A percentile compares a stretch with the other conserved stretches of the same genome.
These are phyloP conservation scores for Melanargia galathea DNA, from an alignment of 2,888 invertebrate species.

Conservation along the genomic window DNA sequence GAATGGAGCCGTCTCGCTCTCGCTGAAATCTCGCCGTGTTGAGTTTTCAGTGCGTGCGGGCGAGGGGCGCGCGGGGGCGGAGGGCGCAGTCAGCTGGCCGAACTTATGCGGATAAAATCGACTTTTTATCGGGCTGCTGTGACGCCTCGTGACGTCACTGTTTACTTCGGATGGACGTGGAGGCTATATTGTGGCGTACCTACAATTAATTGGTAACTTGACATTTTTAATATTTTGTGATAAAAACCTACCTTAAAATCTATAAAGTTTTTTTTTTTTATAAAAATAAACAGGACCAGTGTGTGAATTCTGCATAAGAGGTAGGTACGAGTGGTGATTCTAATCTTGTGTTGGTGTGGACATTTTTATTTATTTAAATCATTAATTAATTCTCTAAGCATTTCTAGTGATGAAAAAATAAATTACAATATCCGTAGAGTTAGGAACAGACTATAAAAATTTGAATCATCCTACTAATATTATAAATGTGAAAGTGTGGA, in stretches of 20 bases:
- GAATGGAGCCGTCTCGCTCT: conserved; percentile 51
- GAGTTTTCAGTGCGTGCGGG: conserved; percentile 70
- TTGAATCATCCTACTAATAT: no score
- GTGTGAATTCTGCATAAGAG: background rate
- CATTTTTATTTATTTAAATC: background rate
- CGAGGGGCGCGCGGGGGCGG: conserved; percentile 53
- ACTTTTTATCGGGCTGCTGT: conserved; percentile 79
- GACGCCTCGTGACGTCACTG: conserved; percentile 82
- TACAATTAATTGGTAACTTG: conserved; percentile 23
- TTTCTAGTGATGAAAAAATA: background rate
- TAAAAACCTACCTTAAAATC: background rate
- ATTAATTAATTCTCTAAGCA: background rate
- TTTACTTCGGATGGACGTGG: conserved; percentile 65
- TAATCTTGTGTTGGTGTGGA: background rate
- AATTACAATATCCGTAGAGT: background rate
- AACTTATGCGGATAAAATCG: conserved; percentile 82
- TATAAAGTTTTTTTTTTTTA: background rate
- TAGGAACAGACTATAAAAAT: background rate
- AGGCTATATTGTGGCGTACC: conserved; percentile 27
- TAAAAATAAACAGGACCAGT: background rate
- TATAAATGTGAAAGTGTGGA: no score
- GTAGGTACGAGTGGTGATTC: background rate
- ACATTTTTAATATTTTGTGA: background rate
- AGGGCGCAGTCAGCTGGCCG: conserved; percentile 79
- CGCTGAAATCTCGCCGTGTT: conserved; percentile 73